Percentiles rank a stretch among this genome's conserved stretches.
These are phyloP conservation scores for Nyctibius bracteatus DNA, from an alignment of 2,113 vertebrate genomes.

Conservation along the genomic window DNA sequence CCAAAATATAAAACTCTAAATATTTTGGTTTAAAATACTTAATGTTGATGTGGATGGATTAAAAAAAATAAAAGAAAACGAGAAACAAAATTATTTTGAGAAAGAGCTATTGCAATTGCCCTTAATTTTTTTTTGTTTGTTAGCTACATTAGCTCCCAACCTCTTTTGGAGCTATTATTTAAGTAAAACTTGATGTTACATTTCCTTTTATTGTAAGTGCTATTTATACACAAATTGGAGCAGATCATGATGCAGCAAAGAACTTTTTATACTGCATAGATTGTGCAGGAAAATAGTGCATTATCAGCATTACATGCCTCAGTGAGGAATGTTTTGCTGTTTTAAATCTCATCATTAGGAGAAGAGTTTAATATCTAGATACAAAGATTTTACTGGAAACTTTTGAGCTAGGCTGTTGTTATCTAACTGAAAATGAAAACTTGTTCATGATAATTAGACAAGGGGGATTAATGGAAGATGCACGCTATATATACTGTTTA, in stretches of 20 bases:
- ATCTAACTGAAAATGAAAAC: constrained; percentile 34
- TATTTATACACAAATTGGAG: neutral
- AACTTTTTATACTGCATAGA: constrained; percentile 16
- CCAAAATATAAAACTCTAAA: neutral
- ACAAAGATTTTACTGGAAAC: neutral
- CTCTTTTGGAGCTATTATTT: neutral
- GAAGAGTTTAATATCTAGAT: neutral
- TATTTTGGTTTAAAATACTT: neutral
- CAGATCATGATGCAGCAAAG: constrained; percentile 16
- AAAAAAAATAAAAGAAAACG: neutral
- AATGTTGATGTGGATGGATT: neutral
- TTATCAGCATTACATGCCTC: constrained; percentile 11
- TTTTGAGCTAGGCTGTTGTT: neutral
- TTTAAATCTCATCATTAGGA: neutral
- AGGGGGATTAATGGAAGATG: constrained; percentile 5
- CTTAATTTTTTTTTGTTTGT: neutral
- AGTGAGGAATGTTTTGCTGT: neutral
- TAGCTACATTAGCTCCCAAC: neutral
- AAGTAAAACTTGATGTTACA: neutral
- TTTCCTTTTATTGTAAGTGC: constrained; percentile 1
- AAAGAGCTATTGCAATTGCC: neutral
- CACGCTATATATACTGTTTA: neutral
- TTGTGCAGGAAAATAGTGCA: constrained; percentile 8
- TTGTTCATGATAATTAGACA: constrained; percentile 31
- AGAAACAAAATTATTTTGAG: neutral